Evolutionary conservation across 2,797 vertebrate species (phyloP).

Genomic region (Lindbergichthys nudifrons): DNA sequence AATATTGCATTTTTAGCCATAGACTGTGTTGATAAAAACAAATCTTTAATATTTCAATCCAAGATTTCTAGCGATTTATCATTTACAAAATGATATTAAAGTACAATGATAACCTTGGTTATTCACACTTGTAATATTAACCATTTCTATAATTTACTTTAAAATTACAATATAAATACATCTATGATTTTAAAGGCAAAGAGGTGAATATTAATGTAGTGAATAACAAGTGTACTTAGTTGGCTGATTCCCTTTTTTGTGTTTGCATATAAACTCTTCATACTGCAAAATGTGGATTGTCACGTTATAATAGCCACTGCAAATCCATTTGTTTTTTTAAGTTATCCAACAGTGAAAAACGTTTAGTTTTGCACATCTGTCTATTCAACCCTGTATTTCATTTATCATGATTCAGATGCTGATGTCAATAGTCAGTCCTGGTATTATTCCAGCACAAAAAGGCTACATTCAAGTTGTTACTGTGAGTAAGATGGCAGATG

Average conservation of each 20-base stretch:
- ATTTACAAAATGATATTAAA: not conserved
- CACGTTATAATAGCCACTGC: not conserved
- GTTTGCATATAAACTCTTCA: not conserved
- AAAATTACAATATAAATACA: not conserved
- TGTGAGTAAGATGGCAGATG: constrained; percentile 28
- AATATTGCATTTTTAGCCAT: not conserved
- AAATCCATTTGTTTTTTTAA: not conserved
- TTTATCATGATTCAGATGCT: not conserved
- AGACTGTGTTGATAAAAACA: not conserved
- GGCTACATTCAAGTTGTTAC: constrained; percentile 22
- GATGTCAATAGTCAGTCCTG: constrained; percentile 9
- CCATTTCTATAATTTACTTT: not conserved
- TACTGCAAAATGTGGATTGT: not conserved
- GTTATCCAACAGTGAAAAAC: not conserved
- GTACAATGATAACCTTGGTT: not conserved
- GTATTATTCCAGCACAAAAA: constrained; percentile 18
- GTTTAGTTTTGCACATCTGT: not conserved
- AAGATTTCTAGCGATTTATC: not conserved
- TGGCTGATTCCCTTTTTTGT: no score
- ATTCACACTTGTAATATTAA: not conserved
- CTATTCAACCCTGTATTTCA: not conserved
- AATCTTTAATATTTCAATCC: not conserved
- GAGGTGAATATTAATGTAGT: not conserved
- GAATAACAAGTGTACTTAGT: no score
- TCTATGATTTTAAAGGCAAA: not conserved